Percentiles rank a stretch among this genome's conserved stretches.
These are phyloP conservation scores for Bombus vancouverensis DNA, from an alignment of 1,140 invertebrate species.

Conservation along the genomic window DNA sequence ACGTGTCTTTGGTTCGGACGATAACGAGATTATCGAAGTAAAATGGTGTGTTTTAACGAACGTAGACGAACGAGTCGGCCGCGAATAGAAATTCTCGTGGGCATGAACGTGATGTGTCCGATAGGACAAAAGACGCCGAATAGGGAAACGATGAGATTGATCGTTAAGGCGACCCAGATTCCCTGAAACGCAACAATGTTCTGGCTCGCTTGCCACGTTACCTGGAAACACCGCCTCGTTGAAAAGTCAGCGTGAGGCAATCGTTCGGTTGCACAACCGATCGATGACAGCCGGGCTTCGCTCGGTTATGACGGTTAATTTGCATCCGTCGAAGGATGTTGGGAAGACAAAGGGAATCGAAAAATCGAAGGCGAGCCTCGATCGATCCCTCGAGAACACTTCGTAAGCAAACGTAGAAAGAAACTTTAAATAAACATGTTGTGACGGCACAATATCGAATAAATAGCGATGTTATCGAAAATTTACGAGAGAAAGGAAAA, in stretches of 20 bases:
- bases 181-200: slow-evolving; percentile 50
- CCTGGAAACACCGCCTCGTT: slow-evolving; percentile 47
- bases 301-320: slow-evolving; percentile 53
- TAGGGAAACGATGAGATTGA: slow-evolving; percentile 34
- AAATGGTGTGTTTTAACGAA: slow-evolving; percentile 12
- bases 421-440: too few relatives aligned
- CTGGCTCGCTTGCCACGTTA: slow-evolving; percentile 42
- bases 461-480: too few relatives aligned
- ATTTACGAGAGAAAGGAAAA: neutral
- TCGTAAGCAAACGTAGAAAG: too few relatives aligned
- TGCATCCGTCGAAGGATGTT: slow-evolving; percentile 46
- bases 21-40: slow-evolving; percentile 26
- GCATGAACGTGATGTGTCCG: neutral
- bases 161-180: slow-evolving; percentile 55
- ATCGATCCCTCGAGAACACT: neutral
- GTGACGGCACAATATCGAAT: neutral
- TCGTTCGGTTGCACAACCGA: slow-evolving; percentile 55
- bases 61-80: neutral
- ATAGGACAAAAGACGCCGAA: slow-evolving; percentile 14
- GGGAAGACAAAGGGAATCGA: neutral
- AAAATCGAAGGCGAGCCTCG: neutral
- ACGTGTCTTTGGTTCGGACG: too few relatives aligned
- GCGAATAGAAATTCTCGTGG: neutral
- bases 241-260: slow-evolving; percentile 53
- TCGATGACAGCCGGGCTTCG: slow-evolving; percentile 55